Evolutionary conservation across 2,888 invertebrate genomes (phyloP).

Genomic region (Caenorhabditis sp.): DNA sequence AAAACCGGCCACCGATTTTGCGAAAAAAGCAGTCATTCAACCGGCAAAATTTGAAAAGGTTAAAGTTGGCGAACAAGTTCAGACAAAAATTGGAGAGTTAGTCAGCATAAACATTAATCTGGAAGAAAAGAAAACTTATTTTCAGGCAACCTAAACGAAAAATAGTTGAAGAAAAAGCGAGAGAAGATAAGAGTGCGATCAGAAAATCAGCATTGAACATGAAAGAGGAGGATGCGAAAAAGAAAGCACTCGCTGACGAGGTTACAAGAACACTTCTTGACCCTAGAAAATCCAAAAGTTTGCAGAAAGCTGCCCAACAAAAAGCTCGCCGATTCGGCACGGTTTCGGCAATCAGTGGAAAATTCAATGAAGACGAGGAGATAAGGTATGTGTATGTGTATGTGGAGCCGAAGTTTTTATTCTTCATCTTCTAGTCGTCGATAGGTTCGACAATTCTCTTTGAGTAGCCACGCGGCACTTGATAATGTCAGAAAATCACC

Average conservation of each 20-base stretch:
- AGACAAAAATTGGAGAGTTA: conserved; percentile 38
- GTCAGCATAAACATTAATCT: conserved; percentile 5
- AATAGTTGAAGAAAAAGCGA: conserved; percentile 10
- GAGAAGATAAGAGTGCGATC: conserved; percentile 62
- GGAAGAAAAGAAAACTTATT: neutral
- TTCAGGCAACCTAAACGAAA: conserved; percentile 5
- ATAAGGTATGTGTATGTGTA: conserved; percentile 15
- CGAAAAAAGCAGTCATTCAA: conserved; percentile 64
- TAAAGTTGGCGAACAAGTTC: conserved; percentile 43
- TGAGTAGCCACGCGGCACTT: neutral
- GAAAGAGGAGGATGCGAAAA: conserved; percentile 63
- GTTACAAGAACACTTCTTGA: no score
- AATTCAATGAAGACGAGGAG: conserved; percentile 14
- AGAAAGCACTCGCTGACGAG: conserved; percentile 57
- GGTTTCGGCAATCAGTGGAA: conserved; percentile 50
- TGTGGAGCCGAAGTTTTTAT: neutral
- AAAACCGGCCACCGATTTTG: conserved; percentile 63
- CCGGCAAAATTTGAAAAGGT: conserved; percentile 58
- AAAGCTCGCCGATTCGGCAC: conserved; percentile 59
- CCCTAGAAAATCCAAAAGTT: neutral
- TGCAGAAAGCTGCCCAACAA: conserved; percentile 54
- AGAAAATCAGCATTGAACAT: conserved; percentile 66
- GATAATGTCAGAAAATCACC: neutral
- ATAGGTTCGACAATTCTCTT: conserved; percentile 3
- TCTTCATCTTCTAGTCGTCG: neutral